A percentile compares a stretch with the other conserved stretches of the same genome.
These are phyloP conservation scores for Bos javanicus DNA, from an alignment of 2,113 vertebrate genomes.

Conservation along the genomic window DNA sequence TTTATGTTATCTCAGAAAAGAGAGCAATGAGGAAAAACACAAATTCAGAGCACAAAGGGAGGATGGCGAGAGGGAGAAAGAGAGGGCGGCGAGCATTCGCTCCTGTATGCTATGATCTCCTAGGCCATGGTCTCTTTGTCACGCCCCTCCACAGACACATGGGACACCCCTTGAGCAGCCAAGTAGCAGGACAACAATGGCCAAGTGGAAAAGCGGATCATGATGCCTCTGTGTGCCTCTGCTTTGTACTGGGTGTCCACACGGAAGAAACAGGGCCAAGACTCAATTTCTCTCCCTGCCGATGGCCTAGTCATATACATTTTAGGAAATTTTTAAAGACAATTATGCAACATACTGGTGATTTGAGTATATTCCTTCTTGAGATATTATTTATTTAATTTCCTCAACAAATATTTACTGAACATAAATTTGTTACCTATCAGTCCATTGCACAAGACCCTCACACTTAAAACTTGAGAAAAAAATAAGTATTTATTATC, in stretches of 20 bases:
- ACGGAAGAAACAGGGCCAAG: background rate
- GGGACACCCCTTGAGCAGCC: background rate
- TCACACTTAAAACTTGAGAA: background rate
- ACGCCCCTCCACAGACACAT: no score
- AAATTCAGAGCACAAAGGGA: background rate
- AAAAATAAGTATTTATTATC: background rate
- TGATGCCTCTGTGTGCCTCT: background rate
- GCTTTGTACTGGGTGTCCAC: background rate
- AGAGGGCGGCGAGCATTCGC: background rate
- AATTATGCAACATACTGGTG: background rate
- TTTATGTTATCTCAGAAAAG: background rate
- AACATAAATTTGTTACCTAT: background rate
- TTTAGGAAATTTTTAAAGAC: background rate
- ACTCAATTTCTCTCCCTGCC: background rate
- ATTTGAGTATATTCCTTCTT: background rate
- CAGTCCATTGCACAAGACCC: background rate
- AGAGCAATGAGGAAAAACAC: background rate
- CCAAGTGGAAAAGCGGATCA: background rate
- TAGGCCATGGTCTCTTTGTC: background rate
- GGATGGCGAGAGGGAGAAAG: background rate
- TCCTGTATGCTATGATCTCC: background rate
- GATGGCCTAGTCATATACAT: background rate
- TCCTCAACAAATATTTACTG: background rate
- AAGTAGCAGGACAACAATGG: background rate
- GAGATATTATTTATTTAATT: background rate